A percentile compares a stretch with the other conserved stretches of the same genome.
These are phyloP conservation scores for Gisinianus flammeolus DNA, from an alignment of 2,888 invertebrate species.

Conservation along the genomic window DNA sequence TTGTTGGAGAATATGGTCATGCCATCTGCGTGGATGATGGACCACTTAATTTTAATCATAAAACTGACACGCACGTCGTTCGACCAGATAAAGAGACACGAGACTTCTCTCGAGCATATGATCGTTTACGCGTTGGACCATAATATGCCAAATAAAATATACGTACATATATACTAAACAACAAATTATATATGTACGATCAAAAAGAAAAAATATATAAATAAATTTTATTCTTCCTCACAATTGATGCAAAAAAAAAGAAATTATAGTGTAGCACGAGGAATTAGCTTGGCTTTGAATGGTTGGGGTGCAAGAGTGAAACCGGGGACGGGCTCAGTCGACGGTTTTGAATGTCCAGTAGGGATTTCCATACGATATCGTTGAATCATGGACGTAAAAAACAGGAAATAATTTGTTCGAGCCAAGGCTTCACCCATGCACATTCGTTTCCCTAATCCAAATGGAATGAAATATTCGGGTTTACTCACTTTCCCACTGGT, in stretches of 20 bases:
- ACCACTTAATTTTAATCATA: too few species aligned
- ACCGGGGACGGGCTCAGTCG: slow-evolving; percentile 42
- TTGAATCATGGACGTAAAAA: slow-evolving; percentile 49
- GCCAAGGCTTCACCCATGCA: slow-evolving; percentile 54
- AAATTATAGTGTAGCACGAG: too few species aligned
- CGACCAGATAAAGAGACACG: too few species aligned
- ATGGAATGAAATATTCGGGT: slow-evolving; percentile 55
- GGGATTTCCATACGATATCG: slow-evolving; percentile 41
- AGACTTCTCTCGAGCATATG: too few species aligned
- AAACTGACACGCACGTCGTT: too few species aligned
- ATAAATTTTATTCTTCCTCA: too few species aligned
- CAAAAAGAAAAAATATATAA: too few species aligned
- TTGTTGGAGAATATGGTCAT: not conserved
- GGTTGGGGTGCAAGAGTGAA: slow-evolving; percentile 51
- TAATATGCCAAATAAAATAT: too few species aligned
- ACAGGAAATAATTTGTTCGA: slow-evolving; percentile 46
- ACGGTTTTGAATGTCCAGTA: slow-evolving; percentile 39
- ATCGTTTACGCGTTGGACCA: too few species aligned
- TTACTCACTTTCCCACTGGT: slow-evolving; percentile 48
- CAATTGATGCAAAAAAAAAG: too few species aligned
- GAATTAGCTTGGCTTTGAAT: slow-evolving; percentile 43
- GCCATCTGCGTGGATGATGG: not conserved
- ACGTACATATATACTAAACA: too few species aligned
- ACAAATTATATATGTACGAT: too few species aligned
- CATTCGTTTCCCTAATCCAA: slow-evolving; percentile 56